Evolutionary conservation across 2,888 invertebrate genomes (phyloP).

Genomic region (Spialia ferax): DNA sequence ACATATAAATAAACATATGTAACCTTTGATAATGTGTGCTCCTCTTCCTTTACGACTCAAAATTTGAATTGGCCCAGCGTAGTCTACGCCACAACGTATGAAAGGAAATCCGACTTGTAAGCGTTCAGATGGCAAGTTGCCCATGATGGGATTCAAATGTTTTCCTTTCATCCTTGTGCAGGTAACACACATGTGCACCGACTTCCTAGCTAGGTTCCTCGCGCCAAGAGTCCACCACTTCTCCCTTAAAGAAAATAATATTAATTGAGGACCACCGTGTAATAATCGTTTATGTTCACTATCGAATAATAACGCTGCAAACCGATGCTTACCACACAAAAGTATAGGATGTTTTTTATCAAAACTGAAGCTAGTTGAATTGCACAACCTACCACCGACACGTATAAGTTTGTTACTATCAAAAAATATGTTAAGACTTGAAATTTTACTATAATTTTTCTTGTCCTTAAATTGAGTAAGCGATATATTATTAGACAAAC

Average conservation of each 20-base stretch:
- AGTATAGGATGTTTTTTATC: conserved; percentile 4
- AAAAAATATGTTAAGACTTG: neutral
- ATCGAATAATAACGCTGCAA: neutral
- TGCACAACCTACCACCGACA: conserved; percentile 1
- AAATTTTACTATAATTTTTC: conserved; percentile 1
- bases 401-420: neutral
- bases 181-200: neutral
- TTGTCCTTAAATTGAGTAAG: neutral
- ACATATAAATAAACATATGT: no score
- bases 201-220: neutral
- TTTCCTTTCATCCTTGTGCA: neutral
- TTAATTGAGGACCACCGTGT: conserved; percentile 1
- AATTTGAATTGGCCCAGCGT: neutral
- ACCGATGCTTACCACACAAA: neutral
- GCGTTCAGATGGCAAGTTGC: neutral
- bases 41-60: conserved; percentile 9
- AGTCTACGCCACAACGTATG: neutral
- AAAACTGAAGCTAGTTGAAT: neutral
- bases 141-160: neutral
- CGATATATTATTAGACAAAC: no score
- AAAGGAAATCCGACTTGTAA: neutral
- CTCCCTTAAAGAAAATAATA: neutral
- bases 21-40: neutral
- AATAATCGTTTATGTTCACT: conserved; percentile 3
- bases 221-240: neutral